Percentiles rank a stretch among this genome's conserved stretches.
phyloP scores from a whole-genome alignment of 2,797 vertebrate genomes.

The Alfaro cultratus region DNA sequence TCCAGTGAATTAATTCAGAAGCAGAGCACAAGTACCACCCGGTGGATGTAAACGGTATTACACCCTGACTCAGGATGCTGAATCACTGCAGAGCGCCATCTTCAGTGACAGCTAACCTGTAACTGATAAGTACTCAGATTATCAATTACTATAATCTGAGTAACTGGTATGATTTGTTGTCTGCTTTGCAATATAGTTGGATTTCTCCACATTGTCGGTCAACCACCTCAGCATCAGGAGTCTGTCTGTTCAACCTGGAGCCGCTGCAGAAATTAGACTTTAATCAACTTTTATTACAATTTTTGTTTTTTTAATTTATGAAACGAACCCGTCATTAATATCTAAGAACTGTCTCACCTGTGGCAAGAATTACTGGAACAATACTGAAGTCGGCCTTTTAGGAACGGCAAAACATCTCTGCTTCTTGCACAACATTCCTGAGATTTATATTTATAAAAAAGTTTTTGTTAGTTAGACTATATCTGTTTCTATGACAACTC shows the following conservation, averaged over 20 bases:
- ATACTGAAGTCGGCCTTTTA: not conserved
- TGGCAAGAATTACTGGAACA: not conserved
- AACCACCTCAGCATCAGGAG: not conserved
- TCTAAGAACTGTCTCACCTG: not conserved
- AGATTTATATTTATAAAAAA: not conserved
- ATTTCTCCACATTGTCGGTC: not conserved
- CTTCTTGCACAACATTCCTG: not conserved
- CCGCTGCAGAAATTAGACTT: not conserved
- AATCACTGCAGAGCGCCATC: not conserved
- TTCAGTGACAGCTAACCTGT: not conserved
- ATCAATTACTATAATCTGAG: not conserved
- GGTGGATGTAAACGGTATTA: conserved; percentile 45
- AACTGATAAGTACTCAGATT: too few species aligned
- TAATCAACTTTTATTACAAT: not conserved
- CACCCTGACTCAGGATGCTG: not conserved
- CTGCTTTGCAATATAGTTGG: not conserved
- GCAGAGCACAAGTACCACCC: conserved; percentile 75
- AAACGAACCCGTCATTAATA: not conserved
- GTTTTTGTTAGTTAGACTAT: not conserved
- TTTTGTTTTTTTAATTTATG: not conserved
- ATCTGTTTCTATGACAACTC: not conserved
- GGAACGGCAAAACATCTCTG: not conserved
- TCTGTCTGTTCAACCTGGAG: not conserved
- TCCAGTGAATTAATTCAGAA: not conserved
- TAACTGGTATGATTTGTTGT: not conserved